Conservation (phyloP, 37 sponge, comb jelly and placozoan species). For the Halisarca cf. caerulea region DNA sequence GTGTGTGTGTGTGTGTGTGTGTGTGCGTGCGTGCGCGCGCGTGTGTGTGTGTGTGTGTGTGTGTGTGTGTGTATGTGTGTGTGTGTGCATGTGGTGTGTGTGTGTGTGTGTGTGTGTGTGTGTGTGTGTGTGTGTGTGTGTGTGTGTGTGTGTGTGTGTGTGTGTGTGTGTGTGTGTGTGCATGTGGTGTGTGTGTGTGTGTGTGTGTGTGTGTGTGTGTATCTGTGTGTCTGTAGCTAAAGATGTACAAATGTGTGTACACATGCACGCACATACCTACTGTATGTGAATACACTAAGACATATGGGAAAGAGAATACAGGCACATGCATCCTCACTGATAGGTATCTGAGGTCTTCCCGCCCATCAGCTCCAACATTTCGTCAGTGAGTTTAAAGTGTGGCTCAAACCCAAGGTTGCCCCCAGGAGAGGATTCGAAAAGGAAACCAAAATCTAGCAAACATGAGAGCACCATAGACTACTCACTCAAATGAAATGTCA, state of each 20-base stretch:
- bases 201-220: constrained; percentile 27
- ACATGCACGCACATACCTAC: not conserved
- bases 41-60: too few relatives aligned
- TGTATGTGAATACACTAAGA: constrained; percentile 6
- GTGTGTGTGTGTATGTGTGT: too few relatives aligned
- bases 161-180: constrained; percentile 15
- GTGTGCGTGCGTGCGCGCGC: too few relatives aligned
- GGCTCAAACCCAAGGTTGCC: constrained; percentile 99
- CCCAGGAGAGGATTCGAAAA: constrained; percentile 99
- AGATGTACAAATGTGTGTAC: not conserved
- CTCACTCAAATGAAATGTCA: too few relatives aligned
- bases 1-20: too few relatives aligned
- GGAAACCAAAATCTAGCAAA: constrained; percentile 97
- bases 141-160: constrained; percentile 4
- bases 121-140: constrained; percentile 25
- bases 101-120: not conserved
- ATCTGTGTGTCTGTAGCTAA: not conserved
- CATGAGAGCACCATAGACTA: too few relatives aligned
- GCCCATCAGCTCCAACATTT: constrained; percentile 97
- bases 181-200: not conserved
- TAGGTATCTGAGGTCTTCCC: constrained; percentile 81
- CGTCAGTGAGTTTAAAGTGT: constrained; percentile 93
- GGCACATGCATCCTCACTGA: constrained; percentile 22
- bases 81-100: too few relatives aligned
- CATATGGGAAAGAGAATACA: too few relatives aligned